These are phyloP conservation scores for Thera obeliscata DNA, from an alignment of 2,888 invertebrate species.

Conservation along the genomic window DNA sequence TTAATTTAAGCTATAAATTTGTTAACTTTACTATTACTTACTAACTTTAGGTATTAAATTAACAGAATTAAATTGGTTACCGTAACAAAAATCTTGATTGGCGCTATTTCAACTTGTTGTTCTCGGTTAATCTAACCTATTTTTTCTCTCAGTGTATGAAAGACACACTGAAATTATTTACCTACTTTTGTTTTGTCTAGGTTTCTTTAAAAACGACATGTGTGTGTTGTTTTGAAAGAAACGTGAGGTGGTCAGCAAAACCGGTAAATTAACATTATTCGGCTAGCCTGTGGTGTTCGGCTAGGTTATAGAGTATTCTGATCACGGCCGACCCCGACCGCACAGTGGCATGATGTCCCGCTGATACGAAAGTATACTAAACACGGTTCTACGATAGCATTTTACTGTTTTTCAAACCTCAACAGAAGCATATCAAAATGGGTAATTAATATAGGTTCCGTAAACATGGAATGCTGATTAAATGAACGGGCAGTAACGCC, in stretches of 20 bases:
- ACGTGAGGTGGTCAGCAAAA: conserved; percentile 34
- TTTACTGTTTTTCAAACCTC: background rate
- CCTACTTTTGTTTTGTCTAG: conserved; percentile 14
- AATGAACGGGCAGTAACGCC: background rate
- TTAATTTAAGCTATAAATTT: too few relatives aligned
- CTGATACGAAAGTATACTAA: conserved; percentile 45
- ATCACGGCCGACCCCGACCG: conserved; percentile 55
- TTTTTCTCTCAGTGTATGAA: background rate
- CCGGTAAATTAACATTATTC: conserved; percentile 38
- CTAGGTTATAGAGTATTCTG: conserved; percentile 53
- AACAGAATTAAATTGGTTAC: too few relatives aligned
- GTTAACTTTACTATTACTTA: too few relatives aligned
- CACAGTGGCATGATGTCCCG: conserved; percentile 37
- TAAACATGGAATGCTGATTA: background rate
- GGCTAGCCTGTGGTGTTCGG: conserved; percentile 22
- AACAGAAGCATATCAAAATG: background rate
- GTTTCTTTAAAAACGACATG: conserved; percentile 6
- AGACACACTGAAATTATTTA: conserved; percentile 1
- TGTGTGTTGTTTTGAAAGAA: conserved; percentile 27
- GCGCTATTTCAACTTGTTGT: too few relatives aligned
- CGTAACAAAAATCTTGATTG: too few relatives aligned
- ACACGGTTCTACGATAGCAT: conserved; percentile 41
- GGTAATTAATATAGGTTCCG: background rate
- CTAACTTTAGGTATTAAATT: too few relatives aligned
- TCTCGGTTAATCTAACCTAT: too few relatives aligned